Evolutionary conservation across 2,113 vertebrate species (phyloP).

Genomic region (Rhinolophus sinicus): DNA sequence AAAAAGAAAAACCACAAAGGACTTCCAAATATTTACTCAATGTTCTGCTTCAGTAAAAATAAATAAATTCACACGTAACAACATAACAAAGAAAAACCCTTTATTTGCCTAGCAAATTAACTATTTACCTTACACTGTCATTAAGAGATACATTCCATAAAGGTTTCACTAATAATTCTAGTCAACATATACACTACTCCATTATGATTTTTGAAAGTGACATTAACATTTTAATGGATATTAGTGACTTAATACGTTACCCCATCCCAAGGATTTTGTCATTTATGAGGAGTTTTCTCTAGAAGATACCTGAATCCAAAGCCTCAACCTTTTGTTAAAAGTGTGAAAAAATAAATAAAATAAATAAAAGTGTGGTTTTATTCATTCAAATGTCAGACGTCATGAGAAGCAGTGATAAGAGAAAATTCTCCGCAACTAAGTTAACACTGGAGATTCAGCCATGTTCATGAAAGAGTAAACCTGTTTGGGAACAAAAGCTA

Average conservation of each 20-base stretch:
- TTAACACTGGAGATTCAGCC: background rate
- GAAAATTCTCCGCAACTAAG: background rate
- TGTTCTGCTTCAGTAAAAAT: background rate
- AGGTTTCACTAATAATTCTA: background rate
- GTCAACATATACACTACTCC: background rate
- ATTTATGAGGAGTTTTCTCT: background rate
- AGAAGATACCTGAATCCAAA: background rate
- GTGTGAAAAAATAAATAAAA: background rate
- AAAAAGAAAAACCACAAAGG: background rate
- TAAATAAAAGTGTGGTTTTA: background rate
- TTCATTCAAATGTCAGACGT: background rate
- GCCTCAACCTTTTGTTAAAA: background rate
- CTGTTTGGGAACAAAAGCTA: background rate
- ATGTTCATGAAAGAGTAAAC: background rate
- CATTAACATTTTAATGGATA: background rate
- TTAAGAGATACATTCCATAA: background rate
- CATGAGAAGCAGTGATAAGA: background rate
- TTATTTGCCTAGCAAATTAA: background rate
- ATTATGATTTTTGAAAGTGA: background rate
- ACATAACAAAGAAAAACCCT: background rate
- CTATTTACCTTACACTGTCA: background rate
- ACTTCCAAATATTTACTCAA: background rate
- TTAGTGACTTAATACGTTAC: background rate
- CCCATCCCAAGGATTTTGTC: background rate
- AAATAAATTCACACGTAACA: background rate